These are phyloP conservation scores for Temnothorax nylanderi DNA, from an alignment of 1,140 invertebrate species.

Conservation along the genomic window DNA sequence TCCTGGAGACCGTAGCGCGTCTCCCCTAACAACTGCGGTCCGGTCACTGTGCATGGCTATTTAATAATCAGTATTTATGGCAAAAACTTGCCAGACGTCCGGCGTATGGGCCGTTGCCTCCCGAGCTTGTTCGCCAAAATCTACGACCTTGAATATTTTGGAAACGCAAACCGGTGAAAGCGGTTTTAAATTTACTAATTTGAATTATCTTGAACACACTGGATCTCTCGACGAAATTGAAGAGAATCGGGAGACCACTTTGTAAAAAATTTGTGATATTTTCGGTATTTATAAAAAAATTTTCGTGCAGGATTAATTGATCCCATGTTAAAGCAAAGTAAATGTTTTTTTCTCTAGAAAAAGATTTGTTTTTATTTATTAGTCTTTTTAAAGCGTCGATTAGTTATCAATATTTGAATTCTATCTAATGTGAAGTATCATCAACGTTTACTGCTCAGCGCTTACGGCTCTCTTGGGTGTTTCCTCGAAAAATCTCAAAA, in stretches of 20 bases:
- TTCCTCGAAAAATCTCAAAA: background rate
- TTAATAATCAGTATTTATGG: slow-evolving; percentile 84
- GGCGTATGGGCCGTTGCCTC: background rate
- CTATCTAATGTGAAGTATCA: background rate
- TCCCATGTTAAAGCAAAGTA: background rate
- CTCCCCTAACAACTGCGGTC: slow-evolving; percentile 42
- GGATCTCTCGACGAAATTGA: background rate
- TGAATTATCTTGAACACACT: background rate
- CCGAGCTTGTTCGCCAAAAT: slow-evolving; percentile 50
- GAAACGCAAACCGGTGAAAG: slow-evolving; percentile 53
- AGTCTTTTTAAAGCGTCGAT: background rate
- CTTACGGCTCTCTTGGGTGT: background rate
- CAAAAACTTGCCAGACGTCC: slow-evolving; percentile 80
- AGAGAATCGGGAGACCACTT: background rate
- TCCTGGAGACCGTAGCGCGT: slow-evolving; percentile 75
- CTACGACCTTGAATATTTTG: slow-evolving; percentile 40
- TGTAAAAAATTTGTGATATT: background rate
- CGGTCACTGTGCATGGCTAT: slow-evolving; percentile 70
- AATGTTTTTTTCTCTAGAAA: background rate
- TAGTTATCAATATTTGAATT: slow-evolving; percentile 3
- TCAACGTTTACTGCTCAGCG: background rate
- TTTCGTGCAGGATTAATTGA: background rate
- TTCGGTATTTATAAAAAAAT: background rate
- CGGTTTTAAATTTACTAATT: slow-evolving; percentile 2
- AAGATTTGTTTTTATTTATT: background rate